phyloP scores from a whole-genome alignment of 2,797 vertebrate species.

The Toxotes lorentzi region DNA sequence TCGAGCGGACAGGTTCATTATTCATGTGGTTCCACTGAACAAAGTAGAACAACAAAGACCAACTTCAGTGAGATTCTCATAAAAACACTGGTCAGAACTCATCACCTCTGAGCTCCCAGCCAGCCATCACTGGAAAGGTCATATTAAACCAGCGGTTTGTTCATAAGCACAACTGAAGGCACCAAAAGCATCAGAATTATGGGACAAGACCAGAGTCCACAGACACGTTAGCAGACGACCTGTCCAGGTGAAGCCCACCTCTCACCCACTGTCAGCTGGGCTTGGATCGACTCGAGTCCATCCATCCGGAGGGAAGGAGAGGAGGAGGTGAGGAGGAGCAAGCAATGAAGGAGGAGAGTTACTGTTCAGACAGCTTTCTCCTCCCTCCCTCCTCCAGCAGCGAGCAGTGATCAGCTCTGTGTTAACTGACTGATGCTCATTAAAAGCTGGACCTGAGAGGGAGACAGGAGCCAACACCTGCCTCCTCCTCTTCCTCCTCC shows the following conservation, averaged over 20 bases:
- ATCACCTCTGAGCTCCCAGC: too few species aligned
- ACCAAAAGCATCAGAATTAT: too few species aligned
- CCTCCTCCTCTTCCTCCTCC: conserved; percentile 44
- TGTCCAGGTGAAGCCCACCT: too few species aligned
- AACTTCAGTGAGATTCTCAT: background rate
- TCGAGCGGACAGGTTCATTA: background rate
- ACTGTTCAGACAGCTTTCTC: background rate
- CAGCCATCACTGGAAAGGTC: too few species aligned
- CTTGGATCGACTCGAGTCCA: too few species aligned
- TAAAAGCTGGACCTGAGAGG: conserved; percentile 70
- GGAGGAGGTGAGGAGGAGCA: conserved; percentile 18
- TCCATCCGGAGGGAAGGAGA: background rate
- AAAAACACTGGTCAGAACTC: background rate
- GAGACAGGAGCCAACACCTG: conserved; percentile 60
- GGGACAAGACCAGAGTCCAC: too few species aligned
- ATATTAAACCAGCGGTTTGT: too few species aligned
- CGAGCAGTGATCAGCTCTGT: conserved; percentile 15
- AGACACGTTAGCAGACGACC: too few species aligned
- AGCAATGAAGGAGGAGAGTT: background rate
- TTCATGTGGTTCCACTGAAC: background rate
- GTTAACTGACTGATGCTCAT: conserved; percentile 72
- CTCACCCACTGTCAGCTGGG: too few species aligned
- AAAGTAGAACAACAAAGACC: background rate
- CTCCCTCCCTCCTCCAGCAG: conserved; percentile 24
- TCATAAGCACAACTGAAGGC: too few species aligned